phyloP scores from a whole-genome alignment of 2,797 vertebrate genomes.

The Malacoctenus gilli region DNA sequence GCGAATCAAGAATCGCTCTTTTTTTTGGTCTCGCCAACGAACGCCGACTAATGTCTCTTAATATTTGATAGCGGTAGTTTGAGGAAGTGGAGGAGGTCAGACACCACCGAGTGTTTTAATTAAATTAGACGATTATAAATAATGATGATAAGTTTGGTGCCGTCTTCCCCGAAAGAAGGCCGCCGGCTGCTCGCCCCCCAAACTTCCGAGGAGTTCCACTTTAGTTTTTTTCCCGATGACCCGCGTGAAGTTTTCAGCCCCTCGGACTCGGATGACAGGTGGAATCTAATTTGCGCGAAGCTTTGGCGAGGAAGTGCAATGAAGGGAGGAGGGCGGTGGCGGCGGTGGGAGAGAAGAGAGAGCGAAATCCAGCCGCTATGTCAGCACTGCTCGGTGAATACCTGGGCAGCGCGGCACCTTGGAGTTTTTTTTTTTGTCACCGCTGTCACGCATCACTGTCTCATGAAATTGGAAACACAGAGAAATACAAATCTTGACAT shows the following conservation, averaged over 20 bases:
- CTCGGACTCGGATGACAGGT: slow-evolving; percentile 48
- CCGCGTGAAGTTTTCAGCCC: slow-evolving; percentile 24
- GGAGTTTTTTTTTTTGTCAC: slow-evolving; percentile 72
- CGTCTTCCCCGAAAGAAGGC: slow-evolving; percentile 5
- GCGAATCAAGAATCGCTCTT: slow-evolving; percentile 2
- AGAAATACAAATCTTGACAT: slow-evolving; percentile 80
- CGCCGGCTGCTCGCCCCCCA: slow-evolving; percentile 9
- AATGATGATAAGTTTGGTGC: slow-evolving; percentile 13
- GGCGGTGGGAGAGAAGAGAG: slow-evolving; percentile 20
- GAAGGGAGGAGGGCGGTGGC: slow-evolving; percentile 15
- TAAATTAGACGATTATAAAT: slow-evolving; percentile 1
- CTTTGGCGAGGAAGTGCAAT: slow-evolving; percentile 47
- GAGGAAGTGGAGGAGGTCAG: not conserved
- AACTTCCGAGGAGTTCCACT: slow-evolving; percentile 38
- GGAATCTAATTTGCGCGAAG: slow-evolving; percentile 61
- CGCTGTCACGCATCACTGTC: slow-evolving; percentile 79
- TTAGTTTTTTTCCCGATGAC: slow-evolving; percentile 34
- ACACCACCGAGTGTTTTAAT: slow-evolving; percentile 1
- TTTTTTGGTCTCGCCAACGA: slow-evolving; percentile 27
- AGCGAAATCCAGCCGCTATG: slow-evolving; percentile 47
- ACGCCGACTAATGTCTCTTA: slow-evolving; percentile 6
- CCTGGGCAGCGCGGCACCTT: slow-evolving; percentile 61
- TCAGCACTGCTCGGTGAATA: slow-evolving; percentile 67
- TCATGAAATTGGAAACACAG: slow-evolving; percentile 81
- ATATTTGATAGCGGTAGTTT: slow-evolving; percentile 8